Evolutionary conservation across 1,140 invertebrate species (phyloP).

Genomic region (Aricia agestis): DNA sequence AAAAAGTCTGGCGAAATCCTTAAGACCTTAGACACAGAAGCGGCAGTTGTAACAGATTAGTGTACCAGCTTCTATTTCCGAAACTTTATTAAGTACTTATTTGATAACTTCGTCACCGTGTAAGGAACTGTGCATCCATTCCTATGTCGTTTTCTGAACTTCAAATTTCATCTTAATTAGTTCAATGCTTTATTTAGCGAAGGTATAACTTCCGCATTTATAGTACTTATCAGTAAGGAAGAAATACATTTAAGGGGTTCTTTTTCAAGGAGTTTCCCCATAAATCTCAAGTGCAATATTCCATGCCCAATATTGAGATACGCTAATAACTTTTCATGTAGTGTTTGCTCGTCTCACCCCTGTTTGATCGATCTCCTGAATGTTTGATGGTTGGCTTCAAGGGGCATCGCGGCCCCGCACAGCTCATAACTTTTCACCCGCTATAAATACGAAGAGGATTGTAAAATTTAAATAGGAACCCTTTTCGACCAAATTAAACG

Average conservation of each 20-base stretch:
- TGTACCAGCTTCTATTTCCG: no score
- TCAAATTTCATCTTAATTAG: no score
- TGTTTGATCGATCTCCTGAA: background rate
- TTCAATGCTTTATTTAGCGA: no score
- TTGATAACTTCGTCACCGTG: no score
- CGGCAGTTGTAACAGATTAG: no score
- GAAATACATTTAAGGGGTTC: background rate
- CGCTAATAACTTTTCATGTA: background rate
- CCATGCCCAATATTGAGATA: background rate
- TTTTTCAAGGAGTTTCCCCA: background rate
- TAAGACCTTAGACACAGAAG: no score
- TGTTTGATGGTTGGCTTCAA: background rate
- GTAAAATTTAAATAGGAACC: background rate
- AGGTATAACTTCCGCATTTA: background rate
- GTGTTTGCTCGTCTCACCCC: slow-evolving; percentile 1
- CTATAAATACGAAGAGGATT: background rate
- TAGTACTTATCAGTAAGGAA: background rate
- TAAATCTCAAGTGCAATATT: background rate
- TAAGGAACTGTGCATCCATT: no score
- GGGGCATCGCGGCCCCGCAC: background rate
- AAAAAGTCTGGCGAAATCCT: no score
- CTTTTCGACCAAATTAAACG: background rate
- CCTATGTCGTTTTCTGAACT: no score
- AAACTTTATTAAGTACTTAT: no score
- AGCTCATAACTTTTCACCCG: no score